Conservation (phyloP, 2,888 invertebrate species). For the Carcina quercana region DNA sequence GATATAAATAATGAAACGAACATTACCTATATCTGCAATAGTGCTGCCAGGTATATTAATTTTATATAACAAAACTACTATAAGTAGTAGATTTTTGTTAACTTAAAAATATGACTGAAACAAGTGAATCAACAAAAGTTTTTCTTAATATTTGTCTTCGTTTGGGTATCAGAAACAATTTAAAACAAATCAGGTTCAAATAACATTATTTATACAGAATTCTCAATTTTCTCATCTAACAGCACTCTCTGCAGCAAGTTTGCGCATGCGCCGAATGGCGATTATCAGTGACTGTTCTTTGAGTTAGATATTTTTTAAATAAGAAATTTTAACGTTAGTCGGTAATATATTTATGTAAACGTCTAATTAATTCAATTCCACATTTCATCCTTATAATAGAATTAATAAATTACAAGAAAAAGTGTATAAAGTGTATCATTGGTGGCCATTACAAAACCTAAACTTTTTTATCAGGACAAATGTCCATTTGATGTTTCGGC, state of each 20-base stretch:
- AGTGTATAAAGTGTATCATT: constrained; percentile 69
- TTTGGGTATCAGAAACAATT: too few relatives aligned
- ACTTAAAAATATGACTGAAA: too few relatives aligned
- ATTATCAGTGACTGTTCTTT: constrained; percentile 70
- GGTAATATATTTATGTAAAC: constrained; percentile 57
- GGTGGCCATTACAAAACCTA: constrained; percentile 75
- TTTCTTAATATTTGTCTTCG: too few relatives aligned
- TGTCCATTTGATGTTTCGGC: constrained; percentile 75
- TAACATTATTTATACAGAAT: too few relatives aligned
- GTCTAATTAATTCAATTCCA: constrained; percentile 39
- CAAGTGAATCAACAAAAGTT: too few relatives aligned
- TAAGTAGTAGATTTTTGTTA: too few relatives aligned
- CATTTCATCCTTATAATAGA: constrained; percentile 30
- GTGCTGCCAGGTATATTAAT: too few relatives aligned
- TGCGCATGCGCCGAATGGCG: constrained; percentile 75
- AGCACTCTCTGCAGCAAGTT: constrained; percentile 62
- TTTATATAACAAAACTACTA: too few relatives aligned
- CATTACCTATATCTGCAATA: too few relatives aligned
- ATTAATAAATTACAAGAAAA: constrained; percentile 36
- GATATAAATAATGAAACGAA: too few relatives aligned
- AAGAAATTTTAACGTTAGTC: constrained; percentile 68
- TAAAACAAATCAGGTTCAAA: too few relatives aligned
- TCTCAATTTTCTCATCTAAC: constrained; percentile 25
- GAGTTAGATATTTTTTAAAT: constrained; percentile 68
- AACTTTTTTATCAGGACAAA: constrained; percentile 72